Base-by-base conservation (phyloP, 30 jellyfish, hydroid and myxozoan genomes). In the Aurelia aurita region DNA sequence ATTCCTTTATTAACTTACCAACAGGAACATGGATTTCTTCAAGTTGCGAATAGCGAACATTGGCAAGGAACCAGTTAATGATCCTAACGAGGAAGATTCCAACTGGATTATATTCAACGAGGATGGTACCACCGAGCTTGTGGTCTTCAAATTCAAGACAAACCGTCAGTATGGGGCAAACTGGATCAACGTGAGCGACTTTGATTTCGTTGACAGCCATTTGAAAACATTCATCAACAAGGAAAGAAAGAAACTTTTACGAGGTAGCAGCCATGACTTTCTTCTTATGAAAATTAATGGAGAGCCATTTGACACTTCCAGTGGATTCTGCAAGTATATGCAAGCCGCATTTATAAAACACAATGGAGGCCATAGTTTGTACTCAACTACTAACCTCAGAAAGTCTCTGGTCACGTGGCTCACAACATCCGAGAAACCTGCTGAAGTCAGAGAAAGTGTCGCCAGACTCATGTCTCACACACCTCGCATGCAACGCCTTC, bases 391-490 rank as follows among this genome's bases (percentile, higher is more conserved):
- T 13, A 53, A 15, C 5, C 23, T 53, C 23, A 15, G 63, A 20
- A 53, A 53, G 23, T 1, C 63, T 15, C 7, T 53, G n/a, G 63
- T 53, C 23, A 53, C n/a, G 3, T 6, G 63, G 63, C 63, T 53
- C 63, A 53, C n/a, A n/a, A n/a, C n/a, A 13, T 53, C 63, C 3
- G 63, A 53, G 7, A 53, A 53, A 20, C 3, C n/a, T 20, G 63
- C n/a, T 13, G 63, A 53, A 20, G 63, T 53, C 23, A 53, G 63
- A 53, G 23, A 53, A 13, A 13, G 23, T 53, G 63, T 53, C 23
- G 63, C 63, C 63, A 53, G 63, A 53, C 23, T 53, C n/a, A 53
- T 53, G 63, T 51, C 57, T 7, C 28, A n/a, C n/a, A n/a, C n/a
- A n/a, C n/a, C n/a, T n/a, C n/a, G n/a, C n/a, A n/a, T n/a, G n/a